A percentile compares a stretch with the other conserved stretches of the same genome.
phyloP scores from a whole-genome alignment of 1,140 invertebrate species.

The Neelides sp. region DNA sequence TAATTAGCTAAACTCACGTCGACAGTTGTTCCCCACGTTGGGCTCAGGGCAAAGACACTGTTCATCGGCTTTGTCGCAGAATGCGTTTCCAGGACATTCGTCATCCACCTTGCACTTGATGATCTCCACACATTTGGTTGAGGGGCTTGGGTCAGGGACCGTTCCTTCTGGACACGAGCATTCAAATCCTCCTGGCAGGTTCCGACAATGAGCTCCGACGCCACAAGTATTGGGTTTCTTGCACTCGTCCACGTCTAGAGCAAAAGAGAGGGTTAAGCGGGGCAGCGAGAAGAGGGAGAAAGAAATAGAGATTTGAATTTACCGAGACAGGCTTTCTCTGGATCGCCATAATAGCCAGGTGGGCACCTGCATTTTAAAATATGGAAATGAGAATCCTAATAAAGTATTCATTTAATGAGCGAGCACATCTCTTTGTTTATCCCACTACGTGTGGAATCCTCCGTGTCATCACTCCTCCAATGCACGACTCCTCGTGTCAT shows the following conservation, averaged over 20 bases:
- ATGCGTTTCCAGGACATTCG: constrained; percentile 78
- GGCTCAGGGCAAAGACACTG: constrained; percentile 77
- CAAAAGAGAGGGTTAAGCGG: constrained; percentile 43
- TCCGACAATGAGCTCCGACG: constrained; percentile 71
- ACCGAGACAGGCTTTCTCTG: constrained; percentile 58
- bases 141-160: constrained; percentile 66
- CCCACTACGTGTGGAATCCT: no score
- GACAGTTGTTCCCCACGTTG: constrained; percentile 77
- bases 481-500: no score
- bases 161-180: constrained; percentile 69
- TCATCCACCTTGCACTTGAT: constrained; percentile 57
- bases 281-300: constrained; percentile 63
- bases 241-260: constrained; percentile 66
- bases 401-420: no score
- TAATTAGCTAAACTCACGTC: constrained; percentile 53
- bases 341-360: constrained; percentile 57
- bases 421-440: no score
- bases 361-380: no score
- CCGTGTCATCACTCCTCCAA: no score
- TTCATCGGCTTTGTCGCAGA: constrained; percentile 55
- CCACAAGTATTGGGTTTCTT: constrained; percentile 58
- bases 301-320: constrained; percentile 19
- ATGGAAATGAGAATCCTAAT: no score
- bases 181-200: constrained; percentile 59
- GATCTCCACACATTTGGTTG: constrained; percentile 60